phyloP scores from a whole-genome alignment of 2,888 invertebrate species.

The Leptopilina syphax region DNA sequence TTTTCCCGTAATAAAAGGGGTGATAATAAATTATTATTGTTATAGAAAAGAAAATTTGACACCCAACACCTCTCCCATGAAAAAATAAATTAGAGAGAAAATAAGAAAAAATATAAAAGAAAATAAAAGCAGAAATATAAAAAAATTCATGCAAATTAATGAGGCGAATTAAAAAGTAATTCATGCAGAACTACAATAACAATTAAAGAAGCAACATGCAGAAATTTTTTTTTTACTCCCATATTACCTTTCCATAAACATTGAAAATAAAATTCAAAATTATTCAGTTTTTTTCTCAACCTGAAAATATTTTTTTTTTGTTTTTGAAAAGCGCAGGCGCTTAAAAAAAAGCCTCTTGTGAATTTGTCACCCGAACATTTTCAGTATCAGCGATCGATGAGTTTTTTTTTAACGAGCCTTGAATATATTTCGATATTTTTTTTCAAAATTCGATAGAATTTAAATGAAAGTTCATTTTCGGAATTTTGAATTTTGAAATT shows the following conservation, averaged over 20 bases:
- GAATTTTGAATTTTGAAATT: no score
- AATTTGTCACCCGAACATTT: slow-evolving; percentile 17
- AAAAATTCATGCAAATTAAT: slow-evolving; percentile 19
- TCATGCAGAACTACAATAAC: slow-evolving; percentile 1
- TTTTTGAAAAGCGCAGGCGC: no score
- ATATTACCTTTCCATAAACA: no score
- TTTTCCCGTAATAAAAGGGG: no score
- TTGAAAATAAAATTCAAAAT: no score
- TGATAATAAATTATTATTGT: no score
- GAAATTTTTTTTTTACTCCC: neutral
- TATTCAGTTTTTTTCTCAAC: no score
- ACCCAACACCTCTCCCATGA: slow-evolving; percentile 66
- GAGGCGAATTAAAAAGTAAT: neutral
- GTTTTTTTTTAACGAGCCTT: neutral
- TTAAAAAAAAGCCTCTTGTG: no score
- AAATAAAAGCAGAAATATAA: slow-evolving; percentile 14
- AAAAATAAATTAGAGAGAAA: neutral
- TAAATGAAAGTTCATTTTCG: neutral
- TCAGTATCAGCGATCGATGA: slow-evolving; percentile 29
- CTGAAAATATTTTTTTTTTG: no score
- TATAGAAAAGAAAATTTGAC: slow-evolving; percentile 42
- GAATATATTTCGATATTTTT: neutral
- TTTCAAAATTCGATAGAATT: neutral
- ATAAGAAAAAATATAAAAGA: neutral
- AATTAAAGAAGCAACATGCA: slow-evolving; percentile 20